Percentiles rank a stretch among this genome's conserved stretches.
phyloP scores from a whole-genome alignment of 1,140 invertebrate species.

The Mesaphorura yosii region DNA sequence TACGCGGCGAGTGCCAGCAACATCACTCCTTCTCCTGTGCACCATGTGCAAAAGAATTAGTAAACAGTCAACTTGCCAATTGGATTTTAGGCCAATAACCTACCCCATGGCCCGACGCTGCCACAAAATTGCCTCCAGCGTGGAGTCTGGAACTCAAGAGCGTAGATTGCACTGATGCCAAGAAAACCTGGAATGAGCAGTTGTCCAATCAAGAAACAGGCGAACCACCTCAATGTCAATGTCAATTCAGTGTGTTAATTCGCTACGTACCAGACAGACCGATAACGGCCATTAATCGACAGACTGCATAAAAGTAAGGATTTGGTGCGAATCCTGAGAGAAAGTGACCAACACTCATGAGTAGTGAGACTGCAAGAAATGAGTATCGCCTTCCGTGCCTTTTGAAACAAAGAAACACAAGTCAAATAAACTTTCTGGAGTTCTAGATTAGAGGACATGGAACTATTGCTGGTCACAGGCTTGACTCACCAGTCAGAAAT shows the following conservation, averaged over 20 bases:
- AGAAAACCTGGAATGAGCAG: slow-evolving; percentile 8
- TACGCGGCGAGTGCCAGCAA: slow-evolving; percentile 11
- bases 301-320: slow-evolving; percentile 17
- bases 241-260: no score
- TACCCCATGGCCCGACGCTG: slow-evolving; percentile 14
- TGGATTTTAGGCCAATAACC: no score
- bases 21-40: slow-evolving; percentile 20
- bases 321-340: slow-evolving; percentile 14
- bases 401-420: no score
- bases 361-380: slow-evolving; percentile 18
- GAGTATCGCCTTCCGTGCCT: slow-evolving; percentile 21
- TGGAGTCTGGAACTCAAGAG: slow-evolving; percentile 18
- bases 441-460: not conserved
- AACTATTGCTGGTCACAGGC: not conserved
- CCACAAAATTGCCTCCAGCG: slow-evolving; percentile 7
- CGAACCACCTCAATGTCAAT: no score
- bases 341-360: slow-evolving; percentile 11
- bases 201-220: no score
- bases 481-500: slow-evolving; percentile 22
- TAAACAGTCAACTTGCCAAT: no score
- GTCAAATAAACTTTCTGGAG: no score
- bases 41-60: no score
- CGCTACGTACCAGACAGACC: slow-evolving; percentile 16
- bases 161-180: not conserved
- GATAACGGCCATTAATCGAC: slow-evolving; percentile 21